These are phyloP conservation scores for Troilus luridus DNA, from an alignment of 2,888 invertebrate genomes.

Conservation along the genomic window DNA sequence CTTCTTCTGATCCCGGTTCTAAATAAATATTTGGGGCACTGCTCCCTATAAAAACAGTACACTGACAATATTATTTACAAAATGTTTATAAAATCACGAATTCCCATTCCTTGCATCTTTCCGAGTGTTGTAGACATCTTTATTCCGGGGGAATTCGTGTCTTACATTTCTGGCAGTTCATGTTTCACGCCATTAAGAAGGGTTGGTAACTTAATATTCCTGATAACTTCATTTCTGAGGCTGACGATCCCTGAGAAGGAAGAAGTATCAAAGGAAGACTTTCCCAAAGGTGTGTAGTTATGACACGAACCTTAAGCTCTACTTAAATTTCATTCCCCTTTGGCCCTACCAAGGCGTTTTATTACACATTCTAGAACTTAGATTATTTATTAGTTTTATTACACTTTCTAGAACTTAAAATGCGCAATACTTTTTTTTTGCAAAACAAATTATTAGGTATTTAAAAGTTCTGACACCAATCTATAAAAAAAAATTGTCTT, in stretches of 20 bases:
- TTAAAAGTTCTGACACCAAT: too few species aligned
- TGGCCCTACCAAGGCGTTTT: not conserved
- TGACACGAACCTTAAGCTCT: not conserved
- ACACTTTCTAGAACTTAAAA: too few species aligned
- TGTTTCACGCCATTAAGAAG: conserved; percentile 12
- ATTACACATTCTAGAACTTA: too few species aligned
- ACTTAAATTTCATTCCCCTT: not conserved
- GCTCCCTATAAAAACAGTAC: not conserved
- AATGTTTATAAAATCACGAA: not conserved
- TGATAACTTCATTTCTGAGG: conserved; percentile 27
- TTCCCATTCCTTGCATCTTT: not conserved
- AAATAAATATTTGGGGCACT: not conserved
- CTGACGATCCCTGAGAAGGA: not conserved
- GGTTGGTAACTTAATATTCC: conserved; percentile 14
- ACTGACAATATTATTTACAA: not conserved
- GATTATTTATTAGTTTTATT: too few species aligned
- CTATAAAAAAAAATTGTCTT: too few species aligned
- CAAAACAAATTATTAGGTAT: too few species aligned
- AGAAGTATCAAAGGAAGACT: not conserved
- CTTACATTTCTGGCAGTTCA: not conserved
- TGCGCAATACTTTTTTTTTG: too few species aligned
- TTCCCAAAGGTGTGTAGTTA: not conserved
- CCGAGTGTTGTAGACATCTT: not conserved
- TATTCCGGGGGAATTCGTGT: not conserved
- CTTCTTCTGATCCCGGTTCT: not conserved